Percentiles rank a stretch among this genome's conserved stretches.
These are phyloP conservation scores for Heliothis subflexa DNA, from an alignment of 1,140 invertebrate species.

Conservation along the genomic window DNA sequence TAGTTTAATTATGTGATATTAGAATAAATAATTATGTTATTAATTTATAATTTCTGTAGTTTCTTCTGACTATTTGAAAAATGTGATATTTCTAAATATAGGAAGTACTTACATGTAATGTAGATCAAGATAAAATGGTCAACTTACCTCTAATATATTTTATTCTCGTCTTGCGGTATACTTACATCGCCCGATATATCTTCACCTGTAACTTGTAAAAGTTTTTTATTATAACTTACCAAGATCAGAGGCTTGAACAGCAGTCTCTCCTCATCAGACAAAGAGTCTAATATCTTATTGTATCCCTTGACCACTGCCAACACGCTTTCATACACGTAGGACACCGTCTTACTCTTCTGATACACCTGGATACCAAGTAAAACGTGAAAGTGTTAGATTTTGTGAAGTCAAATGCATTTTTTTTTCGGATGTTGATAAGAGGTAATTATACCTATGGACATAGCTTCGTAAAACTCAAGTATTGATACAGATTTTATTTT, in stretches of 20 bases:
- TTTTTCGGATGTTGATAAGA: too few relatives aligned
- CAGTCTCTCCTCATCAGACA: constrained; percentile 87
- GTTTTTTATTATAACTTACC: constrained; percentile 62
- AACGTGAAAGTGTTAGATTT: too few relatives aligned
- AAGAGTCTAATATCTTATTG: constrained; percentile 90
- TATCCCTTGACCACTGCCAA: constrained; percentile 92
- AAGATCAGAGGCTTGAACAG: constrained; percentile 87
- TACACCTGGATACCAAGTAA: constrained; percentile 83
- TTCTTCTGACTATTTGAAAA: background rate
- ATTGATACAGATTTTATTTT: too few relatives aligned
- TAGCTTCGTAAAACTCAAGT: too few relatives aligned
- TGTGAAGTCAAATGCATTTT: background rate
- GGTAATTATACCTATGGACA: too few relatives aligned
- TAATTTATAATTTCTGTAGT: background rate
- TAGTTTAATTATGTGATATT: constrained; percentile 54
- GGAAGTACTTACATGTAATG: background rate
- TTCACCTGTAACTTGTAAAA: too few relatives aligned
- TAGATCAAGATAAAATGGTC: too few relatives aligned
- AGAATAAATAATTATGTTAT: constrained; percentile 48
- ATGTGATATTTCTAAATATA: background rate
- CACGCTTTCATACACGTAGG: constrained; percentile 91
- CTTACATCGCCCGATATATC: too few relatives aligned
- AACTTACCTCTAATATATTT: too few relatives aligned
- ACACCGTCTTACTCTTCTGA: constrained; percentile 88
- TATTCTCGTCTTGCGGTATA: too few relatives aligned